Evolutionary conservation across 1,140 invertebrate genomes (phyloP).

Genomic region (Coelopa frigida): DNA sequence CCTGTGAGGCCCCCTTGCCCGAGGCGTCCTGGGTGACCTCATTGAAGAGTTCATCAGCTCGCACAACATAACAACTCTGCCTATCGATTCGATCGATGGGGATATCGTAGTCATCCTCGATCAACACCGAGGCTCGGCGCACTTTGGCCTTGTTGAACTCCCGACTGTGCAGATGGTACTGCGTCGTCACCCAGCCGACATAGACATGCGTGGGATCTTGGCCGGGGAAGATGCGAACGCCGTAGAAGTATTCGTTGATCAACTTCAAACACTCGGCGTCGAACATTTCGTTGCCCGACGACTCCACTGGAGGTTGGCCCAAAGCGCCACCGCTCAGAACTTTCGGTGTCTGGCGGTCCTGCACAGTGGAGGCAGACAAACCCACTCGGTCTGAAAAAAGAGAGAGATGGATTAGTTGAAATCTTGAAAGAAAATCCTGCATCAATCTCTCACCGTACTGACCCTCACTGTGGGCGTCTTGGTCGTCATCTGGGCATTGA

Average conservation of each 20-base stretch:
- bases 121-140: constrained; percentile 75
- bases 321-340: constrained; percentile 60
- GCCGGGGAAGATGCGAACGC: constrained; percentile 85
- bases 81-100: constrained; percentile 76
- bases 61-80: constrained; percentile 96
- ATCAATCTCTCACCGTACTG: constrained; percentile 23
- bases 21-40: constrained; percentile 87
- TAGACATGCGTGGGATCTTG: constrained; percentile 97
- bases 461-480: constrained; percentile 32
- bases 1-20: constrained; percentile 88
- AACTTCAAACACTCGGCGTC: constrained; percentile 82
- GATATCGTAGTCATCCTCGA: constrained; percentile 70
- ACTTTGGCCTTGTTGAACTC: constrained; percentile 86
- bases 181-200: constrained; percentile 98
- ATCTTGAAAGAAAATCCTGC: too few species aligned
- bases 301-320: constrained; percentile 60
- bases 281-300: constrained; percentile 74
- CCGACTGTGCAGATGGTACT: constrained; percentile 85
- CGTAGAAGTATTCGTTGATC: constrained; percentile 98
- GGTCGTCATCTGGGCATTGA: constrained; percentile 36
- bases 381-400: constrained; percentile 35
- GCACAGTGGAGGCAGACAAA: constrained; percentile 32
- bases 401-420: constrained; percentile 48
- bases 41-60: constrained; percentile 92
- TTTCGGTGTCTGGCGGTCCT: constrained; percentile 63